These are phyloP conservation scores for Tipula helvola DNA, from an alignment of 2,888 invertebrate species.

Conservation along the genomic window DNA sequence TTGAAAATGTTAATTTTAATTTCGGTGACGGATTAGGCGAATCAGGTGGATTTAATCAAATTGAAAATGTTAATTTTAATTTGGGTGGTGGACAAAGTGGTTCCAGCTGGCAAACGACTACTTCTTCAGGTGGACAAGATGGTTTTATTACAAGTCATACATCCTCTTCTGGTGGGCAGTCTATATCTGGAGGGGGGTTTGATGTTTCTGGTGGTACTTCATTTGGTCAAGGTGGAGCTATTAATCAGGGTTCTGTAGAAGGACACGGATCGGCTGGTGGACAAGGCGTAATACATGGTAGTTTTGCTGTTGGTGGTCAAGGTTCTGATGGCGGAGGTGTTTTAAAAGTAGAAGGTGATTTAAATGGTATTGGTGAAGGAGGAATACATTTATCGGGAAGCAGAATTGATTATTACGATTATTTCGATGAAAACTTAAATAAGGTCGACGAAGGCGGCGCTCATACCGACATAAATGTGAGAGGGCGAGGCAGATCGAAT, in stretches of 20 bases:
- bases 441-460: neutral
- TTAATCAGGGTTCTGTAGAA: neutral
- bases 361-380: neutral
- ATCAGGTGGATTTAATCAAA: neutral
- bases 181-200: neutral
- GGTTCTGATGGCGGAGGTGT: neutral
- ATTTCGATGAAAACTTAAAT: conserved; percentile 14
- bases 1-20: neutral
- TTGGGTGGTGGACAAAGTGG: neutral
- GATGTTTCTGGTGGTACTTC: neutral
- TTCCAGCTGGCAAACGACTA: neutral
- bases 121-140: neutral
- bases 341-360: neutral
- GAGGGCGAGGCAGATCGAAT: neutral
- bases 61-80: neutral
- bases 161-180: neutral
- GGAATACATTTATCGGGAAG: neutral
- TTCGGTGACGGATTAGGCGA: neutral
- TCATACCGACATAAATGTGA: neutral
- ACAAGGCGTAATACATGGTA: neutral
- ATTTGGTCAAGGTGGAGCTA: neutral
- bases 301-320: neutral
- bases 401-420: conserved; percentile 15
- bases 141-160: conserved; percentile 5
- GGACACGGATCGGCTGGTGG: neutral